Evolutionary conservation across 1,140 invertebrate species (phyloP).

Genomic region (Papilio xuthus): DNA sequence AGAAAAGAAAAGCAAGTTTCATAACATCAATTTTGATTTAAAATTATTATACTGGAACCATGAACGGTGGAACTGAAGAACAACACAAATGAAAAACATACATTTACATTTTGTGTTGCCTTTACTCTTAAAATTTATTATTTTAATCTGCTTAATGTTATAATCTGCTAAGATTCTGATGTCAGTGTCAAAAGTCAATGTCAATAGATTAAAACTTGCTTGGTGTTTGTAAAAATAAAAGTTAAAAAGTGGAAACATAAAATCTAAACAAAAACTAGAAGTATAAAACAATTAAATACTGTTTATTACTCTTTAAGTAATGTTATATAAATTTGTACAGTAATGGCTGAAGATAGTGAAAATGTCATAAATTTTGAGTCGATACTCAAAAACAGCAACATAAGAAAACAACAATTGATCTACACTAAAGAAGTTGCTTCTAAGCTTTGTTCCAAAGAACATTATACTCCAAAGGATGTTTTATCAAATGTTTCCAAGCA

Average conservation of each 20-base stretch:
- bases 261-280: not conserved
- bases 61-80: no score
- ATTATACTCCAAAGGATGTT: slow-evolving; percentile 34
- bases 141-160: no score
- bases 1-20: no score
- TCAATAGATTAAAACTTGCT: not conserved
- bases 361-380: slow-evolving; percentile 48
- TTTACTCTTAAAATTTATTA: no score
- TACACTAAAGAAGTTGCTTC: slow-evolving; percentile 38
- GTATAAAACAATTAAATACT: not conserved
- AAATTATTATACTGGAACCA: no score
- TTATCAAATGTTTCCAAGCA: slow-evolving; percentile 39
- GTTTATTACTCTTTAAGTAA: not conserved
- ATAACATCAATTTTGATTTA: no score
- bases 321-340: slow-evolving; percentile 1
- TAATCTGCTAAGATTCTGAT: no score
- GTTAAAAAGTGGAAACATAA: no score
- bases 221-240: not conserved
- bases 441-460: not conserved
- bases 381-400: slow-evolving; percentile 44
- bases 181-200: not conserved
- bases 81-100: no score
- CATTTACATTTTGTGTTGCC: no score
- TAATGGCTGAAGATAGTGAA: slow-evolving; percentile 38
- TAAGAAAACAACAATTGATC: slow-evolving; percentile 40